Conservation (phyloP, 1,140 invertebrate genomes). For the Chlorops oryzae region DNA sequence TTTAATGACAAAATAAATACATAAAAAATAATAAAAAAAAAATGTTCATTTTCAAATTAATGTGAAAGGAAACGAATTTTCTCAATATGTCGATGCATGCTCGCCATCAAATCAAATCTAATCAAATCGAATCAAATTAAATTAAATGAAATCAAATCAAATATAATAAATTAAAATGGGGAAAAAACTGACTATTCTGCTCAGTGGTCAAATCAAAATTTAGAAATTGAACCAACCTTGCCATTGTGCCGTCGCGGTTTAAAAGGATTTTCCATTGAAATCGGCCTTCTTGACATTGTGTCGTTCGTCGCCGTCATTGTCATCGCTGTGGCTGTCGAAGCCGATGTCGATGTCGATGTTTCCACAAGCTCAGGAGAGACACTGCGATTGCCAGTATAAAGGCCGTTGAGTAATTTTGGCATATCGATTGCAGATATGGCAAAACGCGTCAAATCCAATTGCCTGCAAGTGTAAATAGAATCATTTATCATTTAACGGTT, state of each 20-base stretch:
- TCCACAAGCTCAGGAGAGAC: slow-evolving; percentile 33
- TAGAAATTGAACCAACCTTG: slow-evolving; percentile 24
- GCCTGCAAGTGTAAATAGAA: too few species aligned
- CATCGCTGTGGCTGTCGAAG: too few species aligned
- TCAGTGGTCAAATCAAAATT: not conserved
- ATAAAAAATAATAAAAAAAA: not conserved
- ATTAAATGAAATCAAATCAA: too few species aligned
- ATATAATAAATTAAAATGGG: not conserved
- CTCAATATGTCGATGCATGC: too few species aligned
- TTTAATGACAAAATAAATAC: not conserved
- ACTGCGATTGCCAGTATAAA: slow-evolving; percentile 20
- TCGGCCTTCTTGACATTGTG: too few species aligned
- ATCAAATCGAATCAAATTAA: too few species aligned
- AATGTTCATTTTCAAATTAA: not conserved
- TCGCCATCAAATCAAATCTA: too few species aligned
- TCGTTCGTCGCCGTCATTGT: too few species aligned
- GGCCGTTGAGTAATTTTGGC: slow-evolving; percentile 38
- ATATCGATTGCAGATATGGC: slow-evolving; percentile 24
- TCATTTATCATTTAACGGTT: too few species aligned
- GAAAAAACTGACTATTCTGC: not conserved
- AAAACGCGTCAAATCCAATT: slow-evolving; percentile 18
- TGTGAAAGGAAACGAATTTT: too few species aligned
- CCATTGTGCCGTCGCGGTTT: slow-evolving; percentile 25
- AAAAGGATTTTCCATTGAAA: slow-evolving; percentile 17
- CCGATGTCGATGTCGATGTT: too few species aligned